phyloP scores from a whole-genome alignment of 2,113 vertebrate genomes.

The Erythrocercus mccallii region DNA sequence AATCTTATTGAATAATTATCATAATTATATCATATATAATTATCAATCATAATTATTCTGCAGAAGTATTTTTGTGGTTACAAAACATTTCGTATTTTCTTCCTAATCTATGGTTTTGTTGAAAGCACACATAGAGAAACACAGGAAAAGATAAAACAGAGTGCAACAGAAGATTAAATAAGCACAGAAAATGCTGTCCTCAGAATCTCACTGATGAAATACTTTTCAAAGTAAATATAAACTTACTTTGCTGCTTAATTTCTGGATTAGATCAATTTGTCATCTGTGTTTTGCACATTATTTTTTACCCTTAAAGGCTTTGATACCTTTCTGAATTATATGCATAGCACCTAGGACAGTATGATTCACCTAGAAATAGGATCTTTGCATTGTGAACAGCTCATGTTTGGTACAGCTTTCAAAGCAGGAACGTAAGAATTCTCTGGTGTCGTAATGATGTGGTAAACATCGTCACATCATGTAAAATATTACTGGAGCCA shows the following conservation, averaged over 20 bases:
- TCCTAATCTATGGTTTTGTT: neutral
- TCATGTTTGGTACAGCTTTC: neutral
- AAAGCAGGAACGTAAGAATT: neutral
- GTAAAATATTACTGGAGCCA: neutral
- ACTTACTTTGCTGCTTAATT: neutral
- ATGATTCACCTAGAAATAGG: neutral
- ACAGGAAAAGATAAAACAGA: neutral
- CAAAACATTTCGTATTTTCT: neutral
- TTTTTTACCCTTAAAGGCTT: neutral
- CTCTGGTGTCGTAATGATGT: fast-evolving
- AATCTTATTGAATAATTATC: neutral
- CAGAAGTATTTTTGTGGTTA: neutral
- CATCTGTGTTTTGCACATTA: neutral
- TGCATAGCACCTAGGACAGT: neutral
- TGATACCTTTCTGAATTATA: neutral
- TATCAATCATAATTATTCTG: neutral
- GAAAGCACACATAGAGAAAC: neutral
- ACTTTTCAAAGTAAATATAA: neutral
- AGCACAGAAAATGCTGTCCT: neutral
- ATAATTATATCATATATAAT: neutral
- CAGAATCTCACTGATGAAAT: neutral
- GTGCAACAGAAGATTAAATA: neutral
- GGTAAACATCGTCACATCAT: neutral
- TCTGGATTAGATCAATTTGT: neutral
- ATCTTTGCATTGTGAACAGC: neutral